A percentile compares a stretch with the other conserved stretches of the same genome.
These are phyloP conservation scores for Creontiades dilutus DNA, from an alignment of 2,888 invertebrate species.

Conservation along the genomic window DNA sequence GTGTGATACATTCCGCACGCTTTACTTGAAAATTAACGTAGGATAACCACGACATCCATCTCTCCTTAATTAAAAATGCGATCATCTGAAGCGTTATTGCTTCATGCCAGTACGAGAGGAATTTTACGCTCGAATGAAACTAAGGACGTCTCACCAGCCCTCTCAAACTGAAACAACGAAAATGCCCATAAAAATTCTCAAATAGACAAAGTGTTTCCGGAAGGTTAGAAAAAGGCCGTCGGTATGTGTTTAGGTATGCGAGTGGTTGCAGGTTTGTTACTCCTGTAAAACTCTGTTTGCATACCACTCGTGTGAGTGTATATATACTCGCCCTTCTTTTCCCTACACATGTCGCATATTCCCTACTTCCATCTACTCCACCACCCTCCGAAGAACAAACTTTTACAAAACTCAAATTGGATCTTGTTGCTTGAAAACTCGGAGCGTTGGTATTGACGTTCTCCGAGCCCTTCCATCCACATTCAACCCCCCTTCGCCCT, in stretches of 20 bases:
- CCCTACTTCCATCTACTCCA: constrained; percentile 47
- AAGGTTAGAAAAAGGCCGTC: constrained; percentile 23
- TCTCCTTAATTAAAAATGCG: constrained; percentile 17
- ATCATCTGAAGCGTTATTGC: constrained; percentile 6
- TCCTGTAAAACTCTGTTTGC: constrained; percentile 70
- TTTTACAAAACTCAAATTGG: constrained; percentile 75
- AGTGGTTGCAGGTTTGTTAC: constrained; percentile 70
- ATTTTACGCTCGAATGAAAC: constrained; percentile 21
- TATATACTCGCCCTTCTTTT: constrained; percentile 65
- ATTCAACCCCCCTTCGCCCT: constrained; percentile 68
- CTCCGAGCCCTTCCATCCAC: constrained; percentile 68
- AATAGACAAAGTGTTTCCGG: constrained; percentile 50
- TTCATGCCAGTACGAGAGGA: constrained; percentile 16
- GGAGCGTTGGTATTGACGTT: constrained; percentile 72
- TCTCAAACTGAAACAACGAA: neutral
- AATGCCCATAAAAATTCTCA: constrained; percentile 37
- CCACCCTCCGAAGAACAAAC: constrained; percentile 73
- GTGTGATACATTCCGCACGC: neutral
- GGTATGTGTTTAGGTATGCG: constrained; percentile 70
- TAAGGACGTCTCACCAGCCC: neutral
- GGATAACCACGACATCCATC: neutral
- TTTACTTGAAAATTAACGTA: neutral
- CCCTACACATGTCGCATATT: constrained; percentile 66
- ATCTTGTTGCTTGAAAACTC: constrained; percentile 76
- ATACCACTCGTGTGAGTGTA: constrained; percentile 59